Evolutionary conservation across 2,888 invertebrate genomes (phyloP), one percentile per base, ranked within the genome.

Genomic region (Drosophila vallismaia): DNA sequence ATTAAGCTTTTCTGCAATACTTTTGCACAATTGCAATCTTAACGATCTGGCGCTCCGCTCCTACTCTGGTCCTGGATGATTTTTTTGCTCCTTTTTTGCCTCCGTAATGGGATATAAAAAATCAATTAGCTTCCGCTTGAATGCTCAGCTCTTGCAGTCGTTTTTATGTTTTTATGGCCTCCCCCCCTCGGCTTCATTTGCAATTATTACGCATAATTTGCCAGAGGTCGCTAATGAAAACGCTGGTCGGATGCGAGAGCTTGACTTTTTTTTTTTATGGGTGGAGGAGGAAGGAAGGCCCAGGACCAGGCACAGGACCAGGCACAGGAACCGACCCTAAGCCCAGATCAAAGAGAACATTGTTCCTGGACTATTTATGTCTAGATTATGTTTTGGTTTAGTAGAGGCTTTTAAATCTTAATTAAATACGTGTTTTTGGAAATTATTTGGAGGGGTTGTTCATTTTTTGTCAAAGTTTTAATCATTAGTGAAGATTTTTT

Each of bases 181-280:
- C 19, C 33, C n/a, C 31, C 48, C 8, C 10, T 28, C 49, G 38
- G 53, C 71, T 52, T 63, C 51, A 67, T 77, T 75, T 75, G 72
- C 81, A 86, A 81, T 84, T 81, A 86, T 81, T 78, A 70, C 84
- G 73, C 85, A 81, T 75, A 78, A 86, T 78, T 84, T 84, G 73
- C 44, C 31, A 48, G 67, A 62, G 68, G 82, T 38, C 14, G 71
- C 63, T 68, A 74, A 77, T 70, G 77, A 75, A 77, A 69, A 52
- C 52, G 42, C 12, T 58, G 59, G 36, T 14, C 24, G 59, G 40
- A 57, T 57, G 60, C 24, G 24, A 29, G 24, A 29, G 9, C 29
- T 19, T 28, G 19, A 8, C 14, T 12, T 49, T 63, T 62, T 49
- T 63, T 62, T 28, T 31, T 49, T 49, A 9, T 14, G 12, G 19